These are phyloP conservation scores for Archips xylosteana DNA, from an alignment of 2,888 invertebrate species.

Conservation along the genomic window DNA sequence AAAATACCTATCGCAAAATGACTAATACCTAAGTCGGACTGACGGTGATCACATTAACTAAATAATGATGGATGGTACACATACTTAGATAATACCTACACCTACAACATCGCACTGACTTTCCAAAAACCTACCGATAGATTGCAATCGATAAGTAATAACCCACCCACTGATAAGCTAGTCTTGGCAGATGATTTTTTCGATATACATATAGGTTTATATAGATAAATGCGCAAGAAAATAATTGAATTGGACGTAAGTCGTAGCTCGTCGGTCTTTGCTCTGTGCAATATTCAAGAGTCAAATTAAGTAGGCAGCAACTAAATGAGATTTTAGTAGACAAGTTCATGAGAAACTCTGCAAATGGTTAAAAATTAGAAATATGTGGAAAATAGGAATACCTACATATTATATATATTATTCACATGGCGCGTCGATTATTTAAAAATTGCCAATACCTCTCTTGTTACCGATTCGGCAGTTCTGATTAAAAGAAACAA, in stretches of 20 bases:
- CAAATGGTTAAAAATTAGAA: not conserved
- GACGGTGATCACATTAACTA: slow-evolving; percentile 12
- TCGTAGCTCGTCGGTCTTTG: too few species aligned
- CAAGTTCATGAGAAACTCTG: not conserved
- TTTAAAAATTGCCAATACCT: not conserved
- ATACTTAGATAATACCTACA: slow-evolving; percentile 26
- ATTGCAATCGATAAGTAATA: slow-evolving; percentile 34
- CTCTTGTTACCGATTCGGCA: not conserved
- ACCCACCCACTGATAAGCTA: slow-evolving; percentile 33
- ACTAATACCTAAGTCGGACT: not conserved
- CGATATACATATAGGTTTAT: not conserved
- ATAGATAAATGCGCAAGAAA: not conserved
- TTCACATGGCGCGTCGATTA: not conserved
- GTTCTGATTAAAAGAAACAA: slow-evolving; percentile 15
- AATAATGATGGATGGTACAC: slow-evolving; percentile 14
- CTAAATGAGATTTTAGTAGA: not conserved
- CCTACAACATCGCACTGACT: slow-evolving; percentile 14
- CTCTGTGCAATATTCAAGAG: not conserved
- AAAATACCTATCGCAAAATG: not conserved
- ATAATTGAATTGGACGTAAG: not conserved
- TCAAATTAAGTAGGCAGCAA: not conserved
- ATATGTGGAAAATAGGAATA: not conserved
- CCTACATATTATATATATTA: too few species aligned
- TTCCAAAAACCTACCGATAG: slow-evolving; percentile 29
- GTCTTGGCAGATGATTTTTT: slow-evolving; percentile 22